Conservation (phyloP, 2,888 invertebrate genomes). For the Latrodectus hesperus region DNA sequence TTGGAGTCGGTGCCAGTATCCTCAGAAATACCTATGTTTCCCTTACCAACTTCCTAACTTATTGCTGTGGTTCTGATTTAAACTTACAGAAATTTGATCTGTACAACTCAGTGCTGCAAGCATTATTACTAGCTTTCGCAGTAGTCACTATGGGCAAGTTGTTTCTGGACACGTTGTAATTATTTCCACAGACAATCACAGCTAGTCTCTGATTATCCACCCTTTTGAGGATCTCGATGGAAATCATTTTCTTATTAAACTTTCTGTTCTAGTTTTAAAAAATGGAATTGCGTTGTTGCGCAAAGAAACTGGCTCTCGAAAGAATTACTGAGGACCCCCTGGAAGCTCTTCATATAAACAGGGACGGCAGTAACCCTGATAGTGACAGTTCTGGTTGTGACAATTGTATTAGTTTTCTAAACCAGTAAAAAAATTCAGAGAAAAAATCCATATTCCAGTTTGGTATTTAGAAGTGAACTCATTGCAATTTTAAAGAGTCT, state of each 20-base stretch:
- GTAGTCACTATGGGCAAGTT: neutral
- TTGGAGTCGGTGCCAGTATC: neutral
- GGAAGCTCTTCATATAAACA: neutral
- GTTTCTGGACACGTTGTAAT: too few relatives aligned
- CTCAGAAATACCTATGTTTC: neutral
- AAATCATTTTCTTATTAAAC: too few relatives aligned
- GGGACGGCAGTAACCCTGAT: too few relatives aligned
- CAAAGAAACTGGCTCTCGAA: too few relatives aligned
- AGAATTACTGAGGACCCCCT: neutral
- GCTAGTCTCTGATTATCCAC: too few relatives aligned
- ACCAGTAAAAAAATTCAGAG: too few relatives aligned
- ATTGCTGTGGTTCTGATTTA: slow-evolving; percentile 7
- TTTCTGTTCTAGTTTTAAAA: too few relatives aligned
- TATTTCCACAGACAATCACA: too few relatives aligned
- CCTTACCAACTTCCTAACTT: neutral
- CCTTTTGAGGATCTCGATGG: too few relatives aligned
- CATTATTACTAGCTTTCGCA: slow-evolving; percentile 5
- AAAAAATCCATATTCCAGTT: neutral
- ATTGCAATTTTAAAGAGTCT: neutral
- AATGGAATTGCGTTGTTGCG: too few relatives aligned
- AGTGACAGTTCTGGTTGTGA: too few relatives aligned
- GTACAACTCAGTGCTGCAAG: neutral
- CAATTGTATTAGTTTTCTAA: too few relatives aligned
- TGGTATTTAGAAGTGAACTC: slow-evolving; percentile 1
- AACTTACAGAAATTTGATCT: slow-evolving; percentile 3